A percentile compares a stretch with the other conserved stretches of the same genome.
Conservation (phyloP, 2,888 invertebrate species). For the Gerris lacustris region DNA sequence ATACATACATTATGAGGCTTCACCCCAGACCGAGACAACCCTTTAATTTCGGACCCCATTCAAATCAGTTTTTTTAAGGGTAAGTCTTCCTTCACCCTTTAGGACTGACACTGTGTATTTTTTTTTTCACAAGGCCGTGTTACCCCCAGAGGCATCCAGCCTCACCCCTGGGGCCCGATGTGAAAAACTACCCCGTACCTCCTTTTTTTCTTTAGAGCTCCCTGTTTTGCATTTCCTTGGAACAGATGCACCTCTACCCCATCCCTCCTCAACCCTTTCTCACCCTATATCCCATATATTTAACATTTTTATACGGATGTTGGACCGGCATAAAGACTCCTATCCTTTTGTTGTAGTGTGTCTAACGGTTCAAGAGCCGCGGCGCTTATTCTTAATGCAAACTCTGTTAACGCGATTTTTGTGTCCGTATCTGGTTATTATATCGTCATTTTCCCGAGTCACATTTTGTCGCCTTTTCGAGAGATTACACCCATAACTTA, state of each 20-base stretch:
- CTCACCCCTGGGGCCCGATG: neutral
- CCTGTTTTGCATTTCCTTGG: conserved; percentile 1
- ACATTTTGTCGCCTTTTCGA: neutral
- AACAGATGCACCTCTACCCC: neutral
- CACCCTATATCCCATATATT: conserved; percentile 22
- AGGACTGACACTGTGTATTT: conserved; percentile 1
- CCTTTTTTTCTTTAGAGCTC: neutral
- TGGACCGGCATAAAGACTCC: neutral
- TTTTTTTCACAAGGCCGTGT: neutral
- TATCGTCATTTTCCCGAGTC: neutral
- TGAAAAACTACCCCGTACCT: neutral
- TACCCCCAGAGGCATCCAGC: neutral
- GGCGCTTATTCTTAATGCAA: neutral
- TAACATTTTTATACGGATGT: conserved; percentile 31
- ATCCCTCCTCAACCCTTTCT: neutral
- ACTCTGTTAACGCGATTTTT: neutral
- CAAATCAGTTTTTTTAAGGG: conserved; percentile 2
- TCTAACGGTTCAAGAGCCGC: neutral
- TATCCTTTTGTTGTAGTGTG: neutral
- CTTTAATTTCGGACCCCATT: conserved; percentile 1
- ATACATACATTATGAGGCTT: conserved; percentile 3
- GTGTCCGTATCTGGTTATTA: neutral
- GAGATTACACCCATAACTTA: neutral
- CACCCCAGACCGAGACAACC: neutral
- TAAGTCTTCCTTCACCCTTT: neutral